Evolutionary conservation across 2,113 vertebrate species (phyloP).

Genomic region (Myotis brandtii): DNA sequence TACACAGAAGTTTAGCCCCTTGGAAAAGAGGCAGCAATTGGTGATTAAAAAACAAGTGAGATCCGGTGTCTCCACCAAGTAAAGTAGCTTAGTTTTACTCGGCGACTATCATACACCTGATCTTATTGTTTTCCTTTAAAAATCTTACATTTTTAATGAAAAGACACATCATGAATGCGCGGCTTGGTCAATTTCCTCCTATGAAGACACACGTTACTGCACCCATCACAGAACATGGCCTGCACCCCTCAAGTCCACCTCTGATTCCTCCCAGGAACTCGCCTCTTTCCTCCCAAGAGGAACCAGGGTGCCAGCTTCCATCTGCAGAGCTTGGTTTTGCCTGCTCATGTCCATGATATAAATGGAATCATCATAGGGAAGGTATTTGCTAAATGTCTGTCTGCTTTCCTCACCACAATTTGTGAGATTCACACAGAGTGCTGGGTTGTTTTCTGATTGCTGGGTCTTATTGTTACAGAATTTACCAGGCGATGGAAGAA

Average conservation of each 20-base stretch:
- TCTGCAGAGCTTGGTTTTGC: background rate
- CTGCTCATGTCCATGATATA: background rate
- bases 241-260: background rate
- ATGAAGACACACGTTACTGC: background rate
- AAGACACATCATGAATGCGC: background rate
- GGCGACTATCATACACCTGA: background rate
- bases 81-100: background rate
- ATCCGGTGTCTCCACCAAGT: background rate
- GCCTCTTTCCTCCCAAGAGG: background rate
- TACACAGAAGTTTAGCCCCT: constrained; percentile 72
- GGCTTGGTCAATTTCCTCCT: background rate
- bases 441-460: background rate
- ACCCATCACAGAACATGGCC: background rate
- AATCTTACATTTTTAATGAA: background rate
- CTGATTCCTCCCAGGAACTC: background rate
- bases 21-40: background rate
- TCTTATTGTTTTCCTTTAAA: background rate
- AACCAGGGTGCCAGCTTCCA: background rate
- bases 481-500: too few species aligned
- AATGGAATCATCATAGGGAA: background rate
- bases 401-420: background rate
- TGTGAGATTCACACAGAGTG: too few species aligned
- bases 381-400: background rate
- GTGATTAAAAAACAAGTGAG: constrained; percentile 34
- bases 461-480: too few species aligned